These are phyloP conservation scores for Drosophila persimilis DNA, from an alignment of 1,140 invertebrate genomes.

Conservation along the genomic window DNA sequence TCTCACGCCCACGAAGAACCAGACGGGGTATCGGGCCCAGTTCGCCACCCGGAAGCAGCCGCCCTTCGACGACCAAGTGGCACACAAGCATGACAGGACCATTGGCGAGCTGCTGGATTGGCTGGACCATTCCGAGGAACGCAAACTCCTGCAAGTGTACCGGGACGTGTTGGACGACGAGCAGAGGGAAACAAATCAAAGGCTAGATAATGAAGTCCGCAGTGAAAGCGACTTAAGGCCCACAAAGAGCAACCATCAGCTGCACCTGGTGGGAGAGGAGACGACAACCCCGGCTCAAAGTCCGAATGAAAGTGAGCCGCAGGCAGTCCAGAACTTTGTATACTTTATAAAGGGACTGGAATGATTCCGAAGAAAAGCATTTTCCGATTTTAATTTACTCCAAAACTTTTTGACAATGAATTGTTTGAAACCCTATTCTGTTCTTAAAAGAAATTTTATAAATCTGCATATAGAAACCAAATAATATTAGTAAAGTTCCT, in stretches of 20 bases:
- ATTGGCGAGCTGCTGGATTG: conserved; percentile 56
- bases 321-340: conserved; percentile 42
- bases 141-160: conserved; percentile 54
- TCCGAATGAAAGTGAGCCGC: conserved; percentile 6
- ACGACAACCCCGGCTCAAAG: background rate
- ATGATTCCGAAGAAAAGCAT: conserved; percentile 1
- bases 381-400: too few relatives aligned
- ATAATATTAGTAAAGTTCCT: too few relatives aligned
- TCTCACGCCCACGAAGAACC: conserved; percentile 43
- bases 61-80: conserved; percentile 49
- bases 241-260: conserved; percentile 3
- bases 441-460: too few relatives aligned
- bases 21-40: conserved; percentile 44
- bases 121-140: conserved; percentile 56
- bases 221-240: background rate
- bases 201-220: conserved; percentile 22
- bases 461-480: too few relatives aligned
- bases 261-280: conserved; percentile 33
- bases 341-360: conserved; percentile 64
- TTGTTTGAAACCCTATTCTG: too few relatives aligned
- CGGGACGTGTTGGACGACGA: conserved; percentile 39
- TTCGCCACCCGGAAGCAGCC: conserved; percentile 57
- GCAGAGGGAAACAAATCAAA: conserved; percentile 5
- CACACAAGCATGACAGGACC: conserved; percentile 63
- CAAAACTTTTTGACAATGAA: too few relatives aligned